Percentiles rank a stretch among this genome's conserved stretches.
These are phyloP conservation scores for Rhopalosiphum padi DNA, from an alignment of 1,140 invertebrate genomes.

Conservation along the genomic window DNA sequence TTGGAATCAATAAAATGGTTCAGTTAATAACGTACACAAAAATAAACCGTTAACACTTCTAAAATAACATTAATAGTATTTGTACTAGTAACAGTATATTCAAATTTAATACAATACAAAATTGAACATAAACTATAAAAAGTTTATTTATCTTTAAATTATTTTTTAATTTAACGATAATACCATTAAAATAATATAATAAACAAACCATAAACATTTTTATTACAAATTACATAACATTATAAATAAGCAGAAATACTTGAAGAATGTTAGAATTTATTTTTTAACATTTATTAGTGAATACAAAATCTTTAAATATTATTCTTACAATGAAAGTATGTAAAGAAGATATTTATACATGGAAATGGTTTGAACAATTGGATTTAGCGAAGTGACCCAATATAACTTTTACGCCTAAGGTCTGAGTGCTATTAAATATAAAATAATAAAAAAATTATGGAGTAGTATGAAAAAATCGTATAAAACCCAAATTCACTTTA, in stretches of 20 bases:
- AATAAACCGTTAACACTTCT: constrained; percentile 3
- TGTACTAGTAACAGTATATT: background rate
- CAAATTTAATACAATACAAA: background rate
- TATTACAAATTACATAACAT: background rate
- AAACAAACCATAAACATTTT: constrained; percentile 4
- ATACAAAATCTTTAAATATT: background rate
- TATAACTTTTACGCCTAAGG: background rate
- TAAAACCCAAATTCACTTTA: too few species aligned
- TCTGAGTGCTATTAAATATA: background rate
- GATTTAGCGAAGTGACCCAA: background rate
- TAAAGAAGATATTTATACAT: background rate
- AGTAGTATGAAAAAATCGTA: background rate
- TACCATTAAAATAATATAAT: background rate
- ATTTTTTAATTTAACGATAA: background rate
- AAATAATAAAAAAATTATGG: background rate
- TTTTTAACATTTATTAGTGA: background rate
- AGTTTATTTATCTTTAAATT: background rate
- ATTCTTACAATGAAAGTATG: background rate
- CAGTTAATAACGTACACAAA: background rate
- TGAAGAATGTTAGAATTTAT: background rate
- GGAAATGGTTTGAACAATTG: background rate
- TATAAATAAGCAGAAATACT: background rate
- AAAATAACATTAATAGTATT: constrained; percentile 18
- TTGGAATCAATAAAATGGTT: background rate
- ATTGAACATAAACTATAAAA: background rate